A percentile compares a stretch with the other conserved stretches of the same genome.
Evolutionary conservation across 2,888 invertebrate genomes (phyloP).

Genomic region (Gastrophysa polygoni): DNA sequence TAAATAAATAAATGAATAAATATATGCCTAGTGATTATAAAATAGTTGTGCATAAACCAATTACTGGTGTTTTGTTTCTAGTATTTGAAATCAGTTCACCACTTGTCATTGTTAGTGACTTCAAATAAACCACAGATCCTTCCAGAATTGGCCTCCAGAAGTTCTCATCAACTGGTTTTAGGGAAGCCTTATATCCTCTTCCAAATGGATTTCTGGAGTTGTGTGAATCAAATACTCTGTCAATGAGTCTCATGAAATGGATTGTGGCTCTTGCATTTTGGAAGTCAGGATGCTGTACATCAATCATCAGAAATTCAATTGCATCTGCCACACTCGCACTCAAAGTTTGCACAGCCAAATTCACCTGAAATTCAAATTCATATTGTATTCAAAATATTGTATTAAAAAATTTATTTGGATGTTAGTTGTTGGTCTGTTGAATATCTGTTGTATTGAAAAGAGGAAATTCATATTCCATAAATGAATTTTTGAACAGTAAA

Average conservation of each 20-base stretch:
- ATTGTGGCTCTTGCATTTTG: slow-evolving; percentile 20
- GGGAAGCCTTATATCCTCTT: background rate
- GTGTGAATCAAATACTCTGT: slow-evolving; percentile 25
- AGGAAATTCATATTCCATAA: no score
- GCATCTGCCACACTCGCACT: slow-evolving; percentile 32
- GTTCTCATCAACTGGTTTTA: slow-evolving; percentile 16
- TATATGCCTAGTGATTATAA: slow-evolving; percentile 5
- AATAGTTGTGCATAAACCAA: slow-evolving; percentile 5
- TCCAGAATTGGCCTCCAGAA: slow-evolving; percentile 18
- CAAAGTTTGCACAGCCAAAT: slow-evolving; percentile 31
- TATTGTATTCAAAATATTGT: no score
- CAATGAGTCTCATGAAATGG: slow-evolving; percentile 24
- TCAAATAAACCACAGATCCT: slow-evolving; percentile 15
- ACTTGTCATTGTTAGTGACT: background rate
- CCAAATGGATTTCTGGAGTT: slow-evolving; percentile 27
- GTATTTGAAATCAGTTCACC: background rate
- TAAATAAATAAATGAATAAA: no score
- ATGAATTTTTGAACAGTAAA: no score
- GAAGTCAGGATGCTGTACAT: slow-evolving; percentile 24
- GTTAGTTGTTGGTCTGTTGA: no score
- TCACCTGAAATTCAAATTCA: slow-evolving; percentile 27
- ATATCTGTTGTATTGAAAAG: no score
- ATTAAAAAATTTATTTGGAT: no score
- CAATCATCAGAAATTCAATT: slow-evolving; percentile 25
- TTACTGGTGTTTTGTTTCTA: slow-evolving; percentile 5